Conservation (phyloP, 2,113 vertebrate species). For the Eurypyga helias region DNA sequence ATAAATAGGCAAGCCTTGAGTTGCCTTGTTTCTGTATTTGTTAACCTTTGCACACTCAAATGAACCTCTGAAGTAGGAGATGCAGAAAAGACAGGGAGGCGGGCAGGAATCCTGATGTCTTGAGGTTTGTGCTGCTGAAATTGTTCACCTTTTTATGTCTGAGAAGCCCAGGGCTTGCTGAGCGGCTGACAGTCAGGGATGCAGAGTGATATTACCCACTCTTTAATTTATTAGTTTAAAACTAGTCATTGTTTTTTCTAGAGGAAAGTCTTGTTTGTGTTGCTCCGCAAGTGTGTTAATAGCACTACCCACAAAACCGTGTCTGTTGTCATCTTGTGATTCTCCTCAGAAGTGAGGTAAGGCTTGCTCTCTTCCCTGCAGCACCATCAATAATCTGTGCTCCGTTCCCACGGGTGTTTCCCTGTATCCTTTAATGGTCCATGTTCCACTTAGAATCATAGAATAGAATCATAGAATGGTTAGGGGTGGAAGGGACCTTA, state of each 20-base stretch:
- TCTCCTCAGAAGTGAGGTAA: background rate
- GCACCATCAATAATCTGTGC: background rate
- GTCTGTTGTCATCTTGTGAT: background rate
- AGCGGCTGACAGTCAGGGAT: background rate
- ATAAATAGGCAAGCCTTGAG: background rate
- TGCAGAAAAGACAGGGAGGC: background rate
- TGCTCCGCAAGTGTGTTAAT: background rate
- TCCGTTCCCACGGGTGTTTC: background rate
- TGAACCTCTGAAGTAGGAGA: background rate
- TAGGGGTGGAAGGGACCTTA: too few species aligned
- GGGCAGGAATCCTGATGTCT: background rate
- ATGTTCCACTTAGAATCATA: too few species aligned
- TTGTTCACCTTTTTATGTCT: background rate
- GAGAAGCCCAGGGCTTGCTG: background rate
- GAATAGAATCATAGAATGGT: too few species aligned
- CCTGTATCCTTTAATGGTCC: too few species aligned
- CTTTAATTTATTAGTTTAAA: background rate
- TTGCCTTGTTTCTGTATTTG: conserved; percentile 40
- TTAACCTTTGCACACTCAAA: conserved; percentile 25
- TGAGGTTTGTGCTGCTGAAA: background rate
- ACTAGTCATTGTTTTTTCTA: background rate
- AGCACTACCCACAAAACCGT: background rate
- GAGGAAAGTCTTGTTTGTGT: background rate
- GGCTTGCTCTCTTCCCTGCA: background rate
- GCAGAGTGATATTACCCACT: background rate